Evolutionary conservation across 1,140 invertebrate genomes (phyloP), one percentile per base, ranked within the genome.

Genomic region (Aphaenogaster rudis): DNA sequence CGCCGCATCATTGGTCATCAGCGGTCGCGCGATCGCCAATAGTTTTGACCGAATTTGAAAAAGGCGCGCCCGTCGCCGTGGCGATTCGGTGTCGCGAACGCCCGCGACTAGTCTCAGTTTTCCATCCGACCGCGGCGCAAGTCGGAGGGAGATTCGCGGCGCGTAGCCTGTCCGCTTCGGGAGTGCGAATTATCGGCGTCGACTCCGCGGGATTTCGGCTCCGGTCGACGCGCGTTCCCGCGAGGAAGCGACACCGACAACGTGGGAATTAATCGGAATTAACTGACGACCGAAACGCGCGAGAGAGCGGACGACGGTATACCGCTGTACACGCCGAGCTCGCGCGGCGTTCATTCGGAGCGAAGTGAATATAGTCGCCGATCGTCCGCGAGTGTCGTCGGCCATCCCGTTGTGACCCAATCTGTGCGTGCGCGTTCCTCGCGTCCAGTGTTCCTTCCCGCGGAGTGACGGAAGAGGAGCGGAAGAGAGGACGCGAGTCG

Each of bases 361-460:
- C 3, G 3, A 45, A 78, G 76, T 71, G 78, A 69, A 81, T 69
- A 57, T 15, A 50, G 28, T 48, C 69, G 28, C 48, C 3, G 13
- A 4, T 69, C n/a, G 42, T 21, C 9, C 21, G 6, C 57, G 57
- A 42, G 57, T 81, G 64, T 17, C 13, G 61, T n/a, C 15, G 4
- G 57, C 61, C 36, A 54, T 7, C 33, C n/a, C 39, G 17, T 36
- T 15, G 63, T 54, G 48, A 80, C 21, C 15, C 8, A 36, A 28
- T 67, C 48, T 45, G 28, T 3, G 50, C 33, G 79, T 21, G 52
- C 39, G 42, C 17, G 9, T 78, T 42, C 39, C 4, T 3, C 17
- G 15, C 42, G 7, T 63, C 21, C 3, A 21, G 79, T 72, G 79
- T 36, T 61, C 11, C 45, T 69, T 69, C 21, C 11, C 50, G n/a